Evolutionary conservation across 2,113 vertebrate genomes (phyloP).

Genomic region (Ceratotherium simum): DNA sequence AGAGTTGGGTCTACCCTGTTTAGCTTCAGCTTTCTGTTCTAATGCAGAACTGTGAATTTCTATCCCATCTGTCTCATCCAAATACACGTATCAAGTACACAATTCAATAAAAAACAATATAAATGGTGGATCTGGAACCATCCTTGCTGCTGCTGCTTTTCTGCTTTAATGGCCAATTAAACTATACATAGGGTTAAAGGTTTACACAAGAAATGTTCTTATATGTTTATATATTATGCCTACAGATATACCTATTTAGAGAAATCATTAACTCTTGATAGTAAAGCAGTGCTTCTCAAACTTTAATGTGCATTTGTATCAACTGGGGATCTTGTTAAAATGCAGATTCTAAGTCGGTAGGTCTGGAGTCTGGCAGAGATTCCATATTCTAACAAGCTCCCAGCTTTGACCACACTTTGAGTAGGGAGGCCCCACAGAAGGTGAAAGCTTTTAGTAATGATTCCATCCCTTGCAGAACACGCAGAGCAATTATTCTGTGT

Average conservation of each 20-base stretch:
- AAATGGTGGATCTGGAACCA: not conserved
- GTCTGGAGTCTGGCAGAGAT: not conserved
- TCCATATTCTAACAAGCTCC: conserved; percentile 29
- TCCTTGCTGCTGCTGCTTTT: not conserved
- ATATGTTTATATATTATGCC: not conserved
- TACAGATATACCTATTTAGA: not conserved
- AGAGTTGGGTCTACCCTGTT: not conserved
- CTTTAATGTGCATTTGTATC: not conserved
- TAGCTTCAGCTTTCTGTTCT: not conserved
- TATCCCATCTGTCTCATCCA: not conserved
- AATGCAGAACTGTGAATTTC: not conserved
- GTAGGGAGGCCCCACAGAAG: not conserved
- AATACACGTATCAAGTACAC: not conserved
- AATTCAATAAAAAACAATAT: conserved; percentile 12
- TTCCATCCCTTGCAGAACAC: not conserved
- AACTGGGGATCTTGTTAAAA: conserved; percentile 32
- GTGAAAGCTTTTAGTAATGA: not conserved
- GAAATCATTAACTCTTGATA: not conserved
- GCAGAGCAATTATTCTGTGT: not conserved
- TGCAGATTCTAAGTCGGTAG: not conserved
- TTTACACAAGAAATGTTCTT: conserved; percentile 35
- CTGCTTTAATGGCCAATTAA: conserved; percentile 27
- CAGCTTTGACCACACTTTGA: not conserved
- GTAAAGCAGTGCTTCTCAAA: conserved; percentile 20
- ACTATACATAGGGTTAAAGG: not conserved